Conservation (phyloP, 2,888 invertebrate species). For the Synergus umbraculus region DNA sequence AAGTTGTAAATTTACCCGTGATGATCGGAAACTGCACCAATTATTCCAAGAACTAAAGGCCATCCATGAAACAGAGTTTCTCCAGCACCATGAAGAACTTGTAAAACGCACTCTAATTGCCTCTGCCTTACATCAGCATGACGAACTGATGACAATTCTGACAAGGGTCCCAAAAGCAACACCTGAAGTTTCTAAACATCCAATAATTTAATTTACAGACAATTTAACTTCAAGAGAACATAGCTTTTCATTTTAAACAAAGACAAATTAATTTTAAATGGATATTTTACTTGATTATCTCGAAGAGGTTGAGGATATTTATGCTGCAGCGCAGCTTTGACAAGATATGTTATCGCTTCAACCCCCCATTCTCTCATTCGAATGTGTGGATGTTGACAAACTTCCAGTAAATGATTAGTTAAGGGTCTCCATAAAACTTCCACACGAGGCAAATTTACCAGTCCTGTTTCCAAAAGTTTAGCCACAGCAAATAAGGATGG, state of each 20-base stretch:
- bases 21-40: constrained; percentile 95
- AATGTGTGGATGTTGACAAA: constrained; percentile 96
- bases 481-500: constrained; percentile 98
- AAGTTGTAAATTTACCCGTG: constrained; percentile 84
- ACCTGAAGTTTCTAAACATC: constrained; percentile 85
- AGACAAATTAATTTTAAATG: constrained; percentile 31
- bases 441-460: constrained; percentile 95
- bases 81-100: constrained; percentile 94
- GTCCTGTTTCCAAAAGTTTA: constrained; percentile 97
- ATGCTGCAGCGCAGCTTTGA: constrained; percentile 93
- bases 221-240: constrained; percentile 26
- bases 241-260: constrained; percentile 18
- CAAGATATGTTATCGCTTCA: constrained; percentile 95
- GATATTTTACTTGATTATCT: constrained; percentile 85
- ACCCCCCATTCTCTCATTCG: constrained; percentile 99
- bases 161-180: constrained; percentile 91
- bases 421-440: constrained; percentile 97
- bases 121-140: constrained; percentile 96
- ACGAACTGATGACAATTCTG: constrained; percentile 92
- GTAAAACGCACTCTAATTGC: constrained; percentile 95
- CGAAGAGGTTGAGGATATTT: constrained; percentile 90
- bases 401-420: constrained; percentile 96
- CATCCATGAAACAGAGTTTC: constrained; percentile 96
- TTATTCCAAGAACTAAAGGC: constrained; percentile 95
- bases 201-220: constrained; percentile 1